phyloP scores from a whole-genome alignment of 2,113 vertebrate species.

The Saccopteryx leptura region DNA sequence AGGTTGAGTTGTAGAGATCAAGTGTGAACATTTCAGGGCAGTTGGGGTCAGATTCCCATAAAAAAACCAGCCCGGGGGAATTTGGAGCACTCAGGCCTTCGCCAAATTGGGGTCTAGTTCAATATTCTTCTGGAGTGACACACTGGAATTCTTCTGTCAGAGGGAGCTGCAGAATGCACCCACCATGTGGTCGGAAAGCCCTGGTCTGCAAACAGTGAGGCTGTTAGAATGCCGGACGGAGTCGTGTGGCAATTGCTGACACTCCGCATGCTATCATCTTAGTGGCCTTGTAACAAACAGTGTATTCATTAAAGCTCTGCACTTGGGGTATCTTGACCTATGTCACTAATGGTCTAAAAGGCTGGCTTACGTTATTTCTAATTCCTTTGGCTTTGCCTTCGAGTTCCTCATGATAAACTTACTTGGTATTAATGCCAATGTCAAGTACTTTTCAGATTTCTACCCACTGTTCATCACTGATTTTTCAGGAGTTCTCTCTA shows the following conservation, averaged over 20 bases:
- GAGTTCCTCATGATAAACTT: slow-evolving; percentile 54
- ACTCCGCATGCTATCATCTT: slow-evolving; percentile 54
- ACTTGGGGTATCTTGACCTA: slow-evolving; percentile 54
- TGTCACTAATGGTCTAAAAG: slow-evolving; percentile 77
- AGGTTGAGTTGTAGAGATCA: slow-evolving; percentile 71
- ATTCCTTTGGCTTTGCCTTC: slow-evolving; percentile 39
- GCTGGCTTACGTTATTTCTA: slow-evolving; percentile 76
- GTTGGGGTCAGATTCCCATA: slow-evolving; percentile 75
- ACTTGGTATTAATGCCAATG: slow-evolving; percentile 81
- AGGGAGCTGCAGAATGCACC: slow-evolving; percentile 73
- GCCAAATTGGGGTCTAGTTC: slow-evolving; percentile 80
- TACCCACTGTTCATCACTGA: slow-evolving; percentile 78
- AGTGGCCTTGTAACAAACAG: slow-evolving; percentile 46
- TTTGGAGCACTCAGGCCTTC: slow-evolving; percentile 72
- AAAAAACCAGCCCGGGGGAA: slow-evolving; percentile 71
- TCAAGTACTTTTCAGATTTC: slow-evolving; percentile 85
- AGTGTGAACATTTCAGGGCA: slow-evolving; percentile 69
- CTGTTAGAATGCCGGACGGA: slow-evolving; percentile 40
- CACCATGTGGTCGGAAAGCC: slow-evolving; percentile 38
- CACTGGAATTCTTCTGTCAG: slow-evolving; percentile 79
- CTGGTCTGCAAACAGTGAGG: slow-evolving; percentile 53
- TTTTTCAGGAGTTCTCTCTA: slow-evolving; percentile 85
- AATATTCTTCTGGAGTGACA: slow-evolving; percentile 81
- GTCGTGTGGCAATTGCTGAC: background rate
- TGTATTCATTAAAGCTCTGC: slow-evolving; percentile 10